Evolutionary conservation across 2,888 invertebrate species (phyloP).

Genomic region (Xiphydria camelus): DNA sequence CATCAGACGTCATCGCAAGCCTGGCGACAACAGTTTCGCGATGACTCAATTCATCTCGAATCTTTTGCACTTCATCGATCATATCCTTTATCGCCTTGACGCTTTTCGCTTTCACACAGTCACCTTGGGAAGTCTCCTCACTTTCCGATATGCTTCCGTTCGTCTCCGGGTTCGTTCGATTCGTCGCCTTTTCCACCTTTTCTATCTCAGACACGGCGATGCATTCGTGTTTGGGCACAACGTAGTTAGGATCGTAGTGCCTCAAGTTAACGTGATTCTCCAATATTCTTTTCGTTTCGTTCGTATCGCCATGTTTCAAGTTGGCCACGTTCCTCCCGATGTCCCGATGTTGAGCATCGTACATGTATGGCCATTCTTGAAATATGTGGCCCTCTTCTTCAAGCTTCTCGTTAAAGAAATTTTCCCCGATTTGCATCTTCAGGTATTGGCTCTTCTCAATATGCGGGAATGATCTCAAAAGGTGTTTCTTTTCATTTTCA

Average conservation of each 20-base stretch:
- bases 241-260: background rate
- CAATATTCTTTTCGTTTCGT: background rate
- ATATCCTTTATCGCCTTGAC: slow-evolving; percentile 13
- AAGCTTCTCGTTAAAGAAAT: slow-evolving; percentile 2
- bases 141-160: background rate
- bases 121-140: background rate
- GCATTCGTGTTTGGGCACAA: background rate
- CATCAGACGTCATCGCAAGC: background rate
- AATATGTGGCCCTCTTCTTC: slow-evolving; percentile 16
- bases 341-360: background rate
- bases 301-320: background rate
- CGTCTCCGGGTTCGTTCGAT: too few relatives aligned
- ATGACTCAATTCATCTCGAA: slow-evolving; percentile 15
- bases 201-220: background rate
- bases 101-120: slow-evolving; percentile 2
- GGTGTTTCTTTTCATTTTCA: background rate
- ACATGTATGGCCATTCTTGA: slow-evolving; percentile 18
- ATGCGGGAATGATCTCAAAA: slow-evolving; percentile 1
- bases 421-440: slow-evolving; percentile 8
- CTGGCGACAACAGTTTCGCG: slow-evolving; percentile 2
- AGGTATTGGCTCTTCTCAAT: slow-evolving; percentile 12
- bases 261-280: background rate
- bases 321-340: background rate
- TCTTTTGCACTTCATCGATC: slow-evolving; percentile 14
- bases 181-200: background rate